Evolutionary conservation across 2,797 vertebrate species (phyloP), one percentile per base, ranked within the genome.

Genomic region (Eleutherodactylus coqui): DNA sequence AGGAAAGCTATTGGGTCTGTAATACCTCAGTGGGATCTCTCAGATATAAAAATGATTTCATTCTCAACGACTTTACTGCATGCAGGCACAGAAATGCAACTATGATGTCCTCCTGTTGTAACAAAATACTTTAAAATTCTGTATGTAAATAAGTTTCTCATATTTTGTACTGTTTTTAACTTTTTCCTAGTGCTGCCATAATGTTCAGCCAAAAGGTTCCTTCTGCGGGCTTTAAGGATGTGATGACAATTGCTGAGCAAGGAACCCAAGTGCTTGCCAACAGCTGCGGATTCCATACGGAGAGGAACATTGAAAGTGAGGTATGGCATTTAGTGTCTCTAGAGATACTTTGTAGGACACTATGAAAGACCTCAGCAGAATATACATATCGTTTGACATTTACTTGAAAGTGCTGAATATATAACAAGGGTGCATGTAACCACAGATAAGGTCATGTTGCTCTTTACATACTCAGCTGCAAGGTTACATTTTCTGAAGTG

Each of bases 231-330:
- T 92, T 94, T 8, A 90, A 94, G 83, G 91, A 96, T 19, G 82
- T 94, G 27, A 77, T 89, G 5, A 83, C 90, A 0, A 87, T 96
- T 8, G 93, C 93, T 0, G 89, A 93, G 36, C 90, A 90, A 0
- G 86, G 93, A 0, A 91, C 92, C 0, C 87, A 90, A 8, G 75
- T 91, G 0, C 91, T 96, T 1, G 86, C 93, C 69, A 93, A 93
- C 85, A 95, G 94, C 84, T 96, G 95, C 0, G 88, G 89, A n/a
- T 92, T 93, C 0, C 0, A 85, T 47, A 87, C 89, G 0, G 93
- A 94, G 58, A 92, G 92, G 58, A 95, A 93, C 88, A 90, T 95
- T 90, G 89, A 91, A 45, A 93, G 88, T 29, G 91, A 92, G 92
- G 95, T 95, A 85, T 53, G 77, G n/a, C 5, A 47, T 43, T 16